A percentile compares a stretch with the other conserved stretches of the same genome.
These are phyloP conservation scores for Neodiprion virginianus DNA, from an alignment of 1,140 invertebrate genomes.

Conservation along the genomic window DNA sequence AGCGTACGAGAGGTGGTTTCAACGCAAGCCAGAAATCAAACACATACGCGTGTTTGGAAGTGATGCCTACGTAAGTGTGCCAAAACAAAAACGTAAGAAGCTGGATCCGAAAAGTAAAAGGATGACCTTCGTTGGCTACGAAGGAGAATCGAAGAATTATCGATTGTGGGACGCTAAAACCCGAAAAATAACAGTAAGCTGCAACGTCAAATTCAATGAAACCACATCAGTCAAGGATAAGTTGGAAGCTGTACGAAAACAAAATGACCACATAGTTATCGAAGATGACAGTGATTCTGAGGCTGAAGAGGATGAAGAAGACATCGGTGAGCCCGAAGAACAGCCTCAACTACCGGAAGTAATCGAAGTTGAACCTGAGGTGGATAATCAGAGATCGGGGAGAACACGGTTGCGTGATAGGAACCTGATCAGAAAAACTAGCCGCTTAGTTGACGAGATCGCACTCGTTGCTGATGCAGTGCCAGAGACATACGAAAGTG, in stretches of 20 bases:
- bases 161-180: slow-evolving; percentile 23
- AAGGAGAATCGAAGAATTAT: slow-evolving; percentile 26
- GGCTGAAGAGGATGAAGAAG: background rate
- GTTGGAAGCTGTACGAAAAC: background rate
- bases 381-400: background rate
- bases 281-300: background rate
- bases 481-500: slow-evolving; percentile 31
- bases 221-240: background rate
- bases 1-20: slow-evolving; percentile 10
- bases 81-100: slow-evolving; percentile 33
- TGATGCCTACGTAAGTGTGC: slow-evolving; percentile 6
- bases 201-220: slow-evolving; percentile 12
- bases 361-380: slow-evolving; percentile 4
- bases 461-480: slow-evolving; percentile 18
- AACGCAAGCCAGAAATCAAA: slow-evolving; percentile 3
- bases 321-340: slow-evolving; percentile 1
- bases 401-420: background rate
- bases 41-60: slow-evolving; percentile 9
- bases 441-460: slow-evolving; percentile 1
- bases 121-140: slow-evolving; percentile 24
- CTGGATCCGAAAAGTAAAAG: slow-evolving; percentile 36
- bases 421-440: background rate
- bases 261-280: background rate
- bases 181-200: slow-evolving; percentile 16
- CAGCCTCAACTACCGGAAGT: background rate